phyloP scores from a whole-genome alignment of 2,888 invertebrate species.

The Villa cingulata region DNA sequence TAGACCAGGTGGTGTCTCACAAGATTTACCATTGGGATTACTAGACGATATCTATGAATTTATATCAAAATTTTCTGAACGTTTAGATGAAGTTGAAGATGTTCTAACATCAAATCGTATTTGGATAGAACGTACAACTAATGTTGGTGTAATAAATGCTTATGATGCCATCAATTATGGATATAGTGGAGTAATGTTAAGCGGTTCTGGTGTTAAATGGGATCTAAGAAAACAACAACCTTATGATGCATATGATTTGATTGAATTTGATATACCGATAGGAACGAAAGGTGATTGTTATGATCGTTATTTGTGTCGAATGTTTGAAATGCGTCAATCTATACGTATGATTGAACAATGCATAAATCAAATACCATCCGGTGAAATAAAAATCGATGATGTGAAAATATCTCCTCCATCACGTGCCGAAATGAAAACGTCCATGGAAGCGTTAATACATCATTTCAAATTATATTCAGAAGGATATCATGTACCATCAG shows the following conservation, averaged over 20 bases:
- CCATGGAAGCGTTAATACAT: slow-evolving; percentile 80
- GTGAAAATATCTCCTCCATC: slow-evolving; percentile 61
- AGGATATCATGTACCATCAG: slow-evolving; percentile 74
- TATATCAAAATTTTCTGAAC: slow-evolving; percentile 48
- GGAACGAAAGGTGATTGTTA: slow-evolving; percentile 74
- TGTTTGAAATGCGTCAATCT: slow-evolving; percentile 72
- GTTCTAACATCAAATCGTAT: slow-evolving; percentile 61
- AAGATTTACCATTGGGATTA: slow-evolving; percentile 60
- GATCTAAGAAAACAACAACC: slow-evolving; percentile 69
- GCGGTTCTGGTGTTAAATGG: slow-evolving; percentile 76
- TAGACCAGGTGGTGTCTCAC: slow-evolving; percentile 65
- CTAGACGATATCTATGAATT: slow-evolving; percentile 69
- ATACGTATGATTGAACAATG: slow-evolving; percentile 66
- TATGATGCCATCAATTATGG: slow-evolving; percentile 65
- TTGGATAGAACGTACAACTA: slow-evolving; percentile 55
- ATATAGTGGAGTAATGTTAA: slow-evolving; percentile 60
- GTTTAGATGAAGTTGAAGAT: slow-evolving; percentile 78
- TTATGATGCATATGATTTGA: slow-evolving; percentile 68
- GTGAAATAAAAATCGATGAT: slow-evolving; percentile 67
- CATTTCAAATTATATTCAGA: slow-evolving; percentile 77
- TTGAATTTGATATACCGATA: slow-evolving; percentile 74
- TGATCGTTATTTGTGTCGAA: slow-evolving; percentile 59
- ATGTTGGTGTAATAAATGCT: slow-evolving; percentile 57
- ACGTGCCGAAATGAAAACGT: slow-evolving; percentile 68
- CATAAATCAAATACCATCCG: slow-evolving; percentile 67